phyloP scores from a whole-genome alignment of 2,888 invertebrate genomes.

The Taphrorychus bicolor region DNA sequence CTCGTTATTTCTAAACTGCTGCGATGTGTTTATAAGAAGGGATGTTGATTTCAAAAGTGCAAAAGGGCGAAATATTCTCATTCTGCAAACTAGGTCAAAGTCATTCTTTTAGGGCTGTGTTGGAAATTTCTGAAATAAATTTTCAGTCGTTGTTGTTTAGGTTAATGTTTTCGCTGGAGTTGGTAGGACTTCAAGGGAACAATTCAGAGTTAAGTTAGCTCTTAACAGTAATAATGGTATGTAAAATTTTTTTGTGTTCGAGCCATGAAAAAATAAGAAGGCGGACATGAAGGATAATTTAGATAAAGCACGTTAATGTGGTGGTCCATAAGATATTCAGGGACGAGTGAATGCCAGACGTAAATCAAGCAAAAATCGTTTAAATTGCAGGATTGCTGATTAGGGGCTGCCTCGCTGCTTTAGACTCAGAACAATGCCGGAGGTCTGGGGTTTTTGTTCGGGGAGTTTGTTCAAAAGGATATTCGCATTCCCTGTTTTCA shows the following conservation, averaged over 20 bases:
- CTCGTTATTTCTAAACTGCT: no score
- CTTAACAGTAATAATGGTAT: no score
- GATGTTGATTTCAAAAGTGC: no score
- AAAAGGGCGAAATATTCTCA: neutral
- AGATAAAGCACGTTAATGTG: no score
- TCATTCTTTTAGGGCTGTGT: neutral
- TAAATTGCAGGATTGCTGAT: neutral
- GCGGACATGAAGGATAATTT: no score
- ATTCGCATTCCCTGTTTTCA: neutral
- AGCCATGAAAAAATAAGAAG: no score
- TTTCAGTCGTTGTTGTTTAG: neutral
- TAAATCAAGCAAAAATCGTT: neutral
- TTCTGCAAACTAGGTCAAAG: conserved; percentile 1
- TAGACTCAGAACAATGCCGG: neutral
- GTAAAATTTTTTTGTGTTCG: no score
- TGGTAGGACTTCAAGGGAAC: neutral
- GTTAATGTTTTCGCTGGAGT: neutral
- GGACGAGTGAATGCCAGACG: neutral
- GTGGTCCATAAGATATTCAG: neutral
- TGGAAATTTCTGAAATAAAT: neutral
- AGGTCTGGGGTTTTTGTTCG: neutral
- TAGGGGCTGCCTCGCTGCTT: neutral
- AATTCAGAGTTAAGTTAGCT: no score
- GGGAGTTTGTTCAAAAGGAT: neutral
- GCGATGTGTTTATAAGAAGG: no score